Conservation (phyloP, 30 jellyfish, hydroid and myxozoan species). For the Phacellophora camtschatica region DNA sequence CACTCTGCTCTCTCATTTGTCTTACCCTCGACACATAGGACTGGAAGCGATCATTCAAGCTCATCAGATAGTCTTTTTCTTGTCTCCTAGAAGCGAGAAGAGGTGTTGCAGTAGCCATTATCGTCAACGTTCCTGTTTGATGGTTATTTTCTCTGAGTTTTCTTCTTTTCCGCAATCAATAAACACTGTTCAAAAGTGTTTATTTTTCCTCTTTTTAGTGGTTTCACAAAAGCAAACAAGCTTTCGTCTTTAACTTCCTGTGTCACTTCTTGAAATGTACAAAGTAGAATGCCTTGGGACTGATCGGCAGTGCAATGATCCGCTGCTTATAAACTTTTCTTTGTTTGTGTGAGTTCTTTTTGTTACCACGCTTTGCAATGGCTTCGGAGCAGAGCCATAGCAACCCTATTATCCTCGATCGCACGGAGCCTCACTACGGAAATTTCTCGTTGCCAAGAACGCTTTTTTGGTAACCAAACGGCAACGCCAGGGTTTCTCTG, state of each 20-base stretch:
- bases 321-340: slow-evolving; percentile 43
- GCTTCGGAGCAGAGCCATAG: slow-evolving; percentile 55
- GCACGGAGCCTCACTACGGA: slow-evolving; percentile 27
- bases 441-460: background rate
- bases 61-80: slow-evolving; percentile 50
- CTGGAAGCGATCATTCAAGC: slow-evolving; percentile 80
- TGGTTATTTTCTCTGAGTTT: background rate
- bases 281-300: no score
- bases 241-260: background rate
- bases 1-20: slow-evolving; percentile 85
- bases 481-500: background rate
- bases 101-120: slow-evolving; percentile 77
- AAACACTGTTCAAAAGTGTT: no score
- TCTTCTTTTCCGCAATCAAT: background rate
- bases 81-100: slow-evolving; percentile 47
- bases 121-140: background rate
- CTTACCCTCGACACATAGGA: slow-evolving; percentile 66
- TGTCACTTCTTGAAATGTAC: no score
- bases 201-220: no score
- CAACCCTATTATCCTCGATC: slow-evolving; percentile 48
- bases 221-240: no score
- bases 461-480: background rate
- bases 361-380: slow-evolving; percentile 61
- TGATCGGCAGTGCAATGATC: no score
- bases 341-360: slow-evolving; percentile 24